A percentile compares a stretch with the other conserved stretches of the same genome.
phyloP scores from a whole-genome alignment of 1,140 invertebrate species.

The Drosophila subobscura region DNA sequence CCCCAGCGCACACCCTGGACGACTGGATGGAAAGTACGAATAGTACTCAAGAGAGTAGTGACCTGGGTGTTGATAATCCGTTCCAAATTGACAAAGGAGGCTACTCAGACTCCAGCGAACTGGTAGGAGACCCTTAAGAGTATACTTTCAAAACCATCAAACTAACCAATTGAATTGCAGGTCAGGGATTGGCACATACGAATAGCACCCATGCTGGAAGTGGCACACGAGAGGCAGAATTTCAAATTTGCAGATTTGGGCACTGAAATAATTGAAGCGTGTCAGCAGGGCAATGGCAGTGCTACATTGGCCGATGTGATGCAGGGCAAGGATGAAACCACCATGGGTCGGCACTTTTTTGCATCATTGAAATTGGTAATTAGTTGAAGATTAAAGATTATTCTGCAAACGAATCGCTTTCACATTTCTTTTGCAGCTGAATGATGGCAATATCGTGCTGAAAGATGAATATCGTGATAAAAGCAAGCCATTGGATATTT shows the following conservation, averaged over 20 bases:
- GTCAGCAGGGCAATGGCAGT: conserved; percentile 27
- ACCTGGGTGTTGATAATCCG: background rate
- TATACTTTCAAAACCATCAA: background rate
- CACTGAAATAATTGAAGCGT: conserved; percentile 66
- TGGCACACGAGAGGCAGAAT: conserved; percentile 72
- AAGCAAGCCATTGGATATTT: conserved; percentile 34
- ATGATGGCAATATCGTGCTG: conserved; percentile 43
- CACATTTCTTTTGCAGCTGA: conserved; percentile 19
- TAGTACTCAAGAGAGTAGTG: background rate
- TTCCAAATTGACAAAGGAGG: background rate
- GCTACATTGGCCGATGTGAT: conserved; percentile 62
- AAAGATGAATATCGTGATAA: conserved; percentile 20
- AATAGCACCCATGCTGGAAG: conserved; percentile 63
- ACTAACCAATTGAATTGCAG: conserved; percentile 32
- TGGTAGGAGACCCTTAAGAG: conserved; percentile 1
- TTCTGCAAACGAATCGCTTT: background rate
- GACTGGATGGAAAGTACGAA: background rate
- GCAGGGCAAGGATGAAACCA: conserved; percentile 55
- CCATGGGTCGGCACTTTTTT: conserved; percentile 70
- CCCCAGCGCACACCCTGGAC: background rate
- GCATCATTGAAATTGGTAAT: conserved; percentile 69
- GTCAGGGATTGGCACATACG: conserved; percentile 70
- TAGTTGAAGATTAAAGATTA: background rate
- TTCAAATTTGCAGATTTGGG: conserved; percentile 71
- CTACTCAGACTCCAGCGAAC: conserved; percentile 2